A percentile compares a stretch with the other conserved stretches of the same genome.
phyloP scores from a whole-genome alignment of 2,797 vertebrate species.

The Sebastes umbrosus region DNA sequence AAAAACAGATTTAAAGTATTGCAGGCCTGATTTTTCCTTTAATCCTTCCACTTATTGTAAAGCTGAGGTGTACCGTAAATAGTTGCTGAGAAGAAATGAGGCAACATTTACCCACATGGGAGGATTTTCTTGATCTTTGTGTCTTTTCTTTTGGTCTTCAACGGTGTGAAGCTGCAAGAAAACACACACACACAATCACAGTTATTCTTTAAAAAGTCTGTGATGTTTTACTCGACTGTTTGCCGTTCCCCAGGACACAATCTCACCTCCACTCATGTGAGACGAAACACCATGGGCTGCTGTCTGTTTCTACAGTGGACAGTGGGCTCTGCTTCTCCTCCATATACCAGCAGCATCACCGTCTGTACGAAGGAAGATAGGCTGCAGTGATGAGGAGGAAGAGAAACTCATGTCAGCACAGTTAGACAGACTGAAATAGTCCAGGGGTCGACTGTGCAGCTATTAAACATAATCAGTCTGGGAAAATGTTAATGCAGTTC shows the following conservation, averaged over 20 bases:
- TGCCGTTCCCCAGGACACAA: constrained; percentile 63
- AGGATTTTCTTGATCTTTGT: not conserved
- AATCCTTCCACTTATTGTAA: not conserved
- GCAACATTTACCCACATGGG: not conserved
- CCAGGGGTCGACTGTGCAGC: constrained; percentile 15
- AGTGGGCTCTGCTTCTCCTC: constrained; percentile 44
- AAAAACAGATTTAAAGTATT: not conserved
- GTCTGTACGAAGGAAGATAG: constrained; percentile 46
- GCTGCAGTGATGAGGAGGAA: constrained; percentile 37
- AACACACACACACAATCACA: not conserved
- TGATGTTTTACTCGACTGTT: constrained; percentile 55
- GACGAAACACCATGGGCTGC: constrained; percentile 39
- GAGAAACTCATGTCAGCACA: constrained; percentile 43
- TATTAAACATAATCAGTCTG: constrained; percentile 45
- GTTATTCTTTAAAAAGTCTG: constrained; percentile 7
- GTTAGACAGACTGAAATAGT: constrained; percentile 49
- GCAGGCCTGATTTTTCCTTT: not conserved
- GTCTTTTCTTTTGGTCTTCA: not conserved
- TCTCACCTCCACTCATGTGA: constrained; percentile 70
- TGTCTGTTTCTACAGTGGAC: constrained; percentile 50
- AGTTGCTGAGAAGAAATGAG: not conserved
- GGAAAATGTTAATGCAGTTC: constrained; percentile 50
- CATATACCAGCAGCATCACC: constrained; percentile 27
- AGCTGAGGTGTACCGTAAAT: not conserved
- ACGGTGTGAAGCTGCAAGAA: not conserved